Conservation (phyloP, 2,113 vertebrate genomes). For the Ammodytes marinus region DNA sequence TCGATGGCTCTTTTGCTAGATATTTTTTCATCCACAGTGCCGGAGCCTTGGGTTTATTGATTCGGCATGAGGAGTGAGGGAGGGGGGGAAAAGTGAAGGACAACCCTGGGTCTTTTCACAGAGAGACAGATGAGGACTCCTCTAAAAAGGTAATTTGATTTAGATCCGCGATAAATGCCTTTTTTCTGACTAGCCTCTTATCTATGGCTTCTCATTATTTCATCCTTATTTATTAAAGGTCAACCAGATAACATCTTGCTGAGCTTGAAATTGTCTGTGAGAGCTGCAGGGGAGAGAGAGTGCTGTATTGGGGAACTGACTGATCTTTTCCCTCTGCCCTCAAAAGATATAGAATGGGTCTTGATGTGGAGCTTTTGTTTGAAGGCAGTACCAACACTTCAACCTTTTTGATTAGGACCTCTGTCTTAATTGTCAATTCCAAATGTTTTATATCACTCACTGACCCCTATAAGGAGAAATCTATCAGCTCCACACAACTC, state of each 20-base stretch:
- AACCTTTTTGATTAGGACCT: too few relatives aligned
- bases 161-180: conserved; percentile 43
- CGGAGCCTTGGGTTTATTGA: conserved; percentile 26
- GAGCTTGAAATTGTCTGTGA: conserved; percentile 38
- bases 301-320: neutral
- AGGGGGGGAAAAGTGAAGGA: conserved; percentile 43
- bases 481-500: too few relatives aligned
- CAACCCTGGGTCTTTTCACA: neutral
- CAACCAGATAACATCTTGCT: conserved; percentile 59
- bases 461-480: too few relatives aligned
- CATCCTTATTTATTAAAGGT: conserved; percentile 55
- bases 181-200: conserved; percentile 50
- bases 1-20: neutral
- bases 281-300: conserved; percentile 10
- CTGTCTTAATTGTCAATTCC: too few relatives aligned
- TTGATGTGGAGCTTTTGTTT: neutral
- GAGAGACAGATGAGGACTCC: conserved; percentile 27
- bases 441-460: too few relatives aligned
- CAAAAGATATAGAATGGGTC: neutral
- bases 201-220: conserved; percentile 57
- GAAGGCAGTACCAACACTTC: neutral
- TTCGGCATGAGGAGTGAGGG: conserved; percentile 25
- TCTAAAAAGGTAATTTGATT: conserved; percentile 62
- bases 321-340: neutral
- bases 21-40: neutral